Evolutionary conservation across 2,113 vertebrate genomes (phyloP).

Genomic region (Seriola quinqueradiata): DNA sequence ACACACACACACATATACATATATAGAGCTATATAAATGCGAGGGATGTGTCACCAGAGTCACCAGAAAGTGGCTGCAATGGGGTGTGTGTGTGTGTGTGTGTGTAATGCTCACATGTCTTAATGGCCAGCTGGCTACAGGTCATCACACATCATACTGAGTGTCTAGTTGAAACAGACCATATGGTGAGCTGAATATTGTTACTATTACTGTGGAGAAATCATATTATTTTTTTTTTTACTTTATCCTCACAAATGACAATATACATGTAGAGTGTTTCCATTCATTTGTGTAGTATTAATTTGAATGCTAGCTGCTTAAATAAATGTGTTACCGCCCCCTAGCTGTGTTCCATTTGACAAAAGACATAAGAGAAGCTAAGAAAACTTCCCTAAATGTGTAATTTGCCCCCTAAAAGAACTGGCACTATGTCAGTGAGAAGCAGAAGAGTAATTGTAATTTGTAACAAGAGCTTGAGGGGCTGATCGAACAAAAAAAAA

Average conservation of each 20-base stretch:
- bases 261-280: background rate
- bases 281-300: background rate
- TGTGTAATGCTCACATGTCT: slow-evolving; percentile 23
- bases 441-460: slow-evolving; percentile 28
- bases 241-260: slow-evolving; percentile 13
- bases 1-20: too few species aligned
- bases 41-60: too few species aligned
- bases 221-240: background rate
- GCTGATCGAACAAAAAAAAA: background rate
- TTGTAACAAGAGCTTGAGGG: slow-evolving; percentile 13
- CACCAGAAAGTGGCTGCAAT: too few species aligned
- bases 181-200: slow-evolving; percentile 35
- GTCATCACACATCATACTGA: slow-evolving; percentile 48
- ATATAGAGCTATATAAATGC: too few species aligned
- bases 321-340: background rate
- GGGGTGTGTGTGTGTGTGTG: background rate
- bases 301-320: slow-evolving; percentile 27
- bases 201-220: background rate
- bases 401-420: slow-evolving; percentile 21
- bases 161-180: slow-evolving; percentile 28
- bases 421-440: background rate
- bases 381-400: slow-evolving; percentile 5
- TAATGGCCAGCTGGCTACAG: slow-evolving; percentile 38
- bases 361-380: slow-evolving; percentile 9
- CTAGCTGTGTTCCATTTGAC: slow-evolving; percentile 18